These are phyloP conservation scores for Mizuhopecten yessoensis DNA, from an alignment of 1,140 invertebrate genomes.

Conservation along the genomic window DNA sequence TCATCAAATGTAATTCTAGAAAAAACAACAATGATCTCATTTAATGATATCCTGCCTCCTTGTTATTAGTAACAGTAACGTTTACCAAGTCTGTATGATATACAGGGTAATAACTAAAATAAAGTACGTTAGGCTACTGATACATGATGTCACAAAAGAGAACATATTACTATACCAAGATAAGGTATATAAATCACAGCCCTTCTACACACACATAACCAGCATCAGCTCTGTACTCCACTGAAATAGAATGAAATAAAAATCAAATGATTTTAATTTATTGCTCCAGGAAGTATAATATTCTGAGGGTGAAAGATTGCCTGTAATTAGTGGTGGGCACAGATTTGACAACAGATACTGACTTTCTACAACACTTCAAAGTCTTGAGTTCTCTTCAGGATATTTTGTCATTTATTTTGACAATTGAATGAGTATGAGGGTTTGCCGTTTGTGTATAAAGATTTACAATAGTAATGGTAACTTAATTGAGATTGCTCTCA, in stretches of 20 bases:
- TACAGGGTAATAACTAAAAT: neutral
- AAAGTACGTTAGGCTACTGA: neutral
- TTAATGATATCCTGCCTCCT: no score
- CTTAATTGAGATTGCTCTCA: constrained; percentile 18
- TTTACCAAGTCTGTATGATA: neutral
- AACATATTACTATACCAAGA: no score
- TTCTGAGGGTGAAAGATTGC: neutral
- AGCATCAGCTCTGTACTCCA: no score
- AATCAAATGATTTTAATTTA: constrained; percentile 7
- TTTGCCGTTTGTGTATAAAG: neutral
- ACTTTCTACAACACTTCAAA: neutral
- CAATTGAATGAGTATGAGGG: neutral
- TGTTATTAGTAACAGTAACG: no score
- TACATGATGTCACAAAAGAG: no score
- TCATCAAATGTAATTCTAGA: no score
- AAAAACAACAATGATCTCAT: no score
- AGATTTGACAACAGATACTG: neutral
- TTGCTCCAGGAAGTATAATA: neutral
- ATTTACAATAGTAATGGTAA: constrained; percentile 26
- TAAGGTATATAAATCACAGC: neutral
- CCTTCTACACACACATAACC: neutral
- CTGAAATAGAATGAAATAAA: no score
- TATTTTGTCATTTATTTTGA: neutral
- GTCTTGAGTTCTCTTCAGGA: neutral
- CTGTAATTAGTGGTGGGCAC: neutral